These are phyloP conservation scores for Girardinichthys multiradiatus DNA, from an alignment of 2,113 vertebrate genomes.

Conservation along the genomic window DNA sequence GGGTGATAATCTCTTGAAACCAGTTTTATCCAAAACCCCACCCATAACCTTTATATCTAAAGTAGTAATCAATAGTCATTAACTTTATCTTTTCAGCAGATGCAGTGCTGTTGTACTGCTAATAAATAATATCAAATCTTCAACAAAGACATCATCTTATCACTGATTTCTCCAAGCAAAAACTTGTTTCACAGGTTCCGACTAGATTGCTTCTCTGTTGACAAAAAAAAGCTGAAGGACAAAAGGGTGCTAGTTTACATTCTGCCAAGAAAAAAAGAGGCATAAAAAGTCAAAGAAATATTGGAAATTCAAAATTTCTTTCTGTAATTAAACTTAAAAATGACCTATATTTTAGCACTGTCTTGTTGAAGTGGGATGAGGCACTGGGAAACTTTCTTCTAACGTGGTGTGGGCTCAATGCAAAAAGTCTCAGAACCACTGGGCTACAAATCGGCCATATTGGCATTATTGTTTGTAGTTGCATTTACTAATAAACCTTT, in stretches of 20 bases:
- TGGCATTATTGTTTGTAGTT: neutral
- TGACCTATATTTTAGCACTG: neutral
- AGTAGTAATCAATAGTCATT: constrained; percentile 49
- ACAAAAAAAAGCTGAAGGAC: neutral
- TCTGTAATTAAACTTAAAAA: neutral
- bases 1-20: constrained; percentile 17
- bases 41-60: constrained; percentile 30
- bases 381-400: too few relatives aligned
- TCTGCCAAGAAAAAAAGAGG: too few relatives aligned
- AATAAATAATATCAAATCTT: constrained; percentile 34
- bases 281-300: neutral
- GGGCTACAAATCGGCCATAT: neutral
- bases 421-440: neutral
- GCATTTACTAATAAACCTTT: neutral
- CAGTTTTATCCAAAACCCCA: constrained; percentile 15
- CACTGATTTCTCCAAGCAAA: constrained; percentile 18
- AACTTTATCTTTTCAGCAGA: constrained; percentile 46
- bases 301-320: neutral
- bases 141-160: constrained; percentile 32
- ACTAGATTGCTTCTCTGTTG: neutral
- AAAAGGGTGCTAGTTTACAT: neutral
- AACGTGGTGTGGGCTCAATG: too few relatives aligned
- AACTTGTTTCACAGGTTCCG: too few relatives aligned
- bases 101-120: constrained; percentile 2
- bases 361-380: neutral